Evolutionary conservation across 2,888 invertebrate genomes (phyloP), one percentile per base, ranked within the genome.

Genomic region (Stictocephala bisonia): DNA sequence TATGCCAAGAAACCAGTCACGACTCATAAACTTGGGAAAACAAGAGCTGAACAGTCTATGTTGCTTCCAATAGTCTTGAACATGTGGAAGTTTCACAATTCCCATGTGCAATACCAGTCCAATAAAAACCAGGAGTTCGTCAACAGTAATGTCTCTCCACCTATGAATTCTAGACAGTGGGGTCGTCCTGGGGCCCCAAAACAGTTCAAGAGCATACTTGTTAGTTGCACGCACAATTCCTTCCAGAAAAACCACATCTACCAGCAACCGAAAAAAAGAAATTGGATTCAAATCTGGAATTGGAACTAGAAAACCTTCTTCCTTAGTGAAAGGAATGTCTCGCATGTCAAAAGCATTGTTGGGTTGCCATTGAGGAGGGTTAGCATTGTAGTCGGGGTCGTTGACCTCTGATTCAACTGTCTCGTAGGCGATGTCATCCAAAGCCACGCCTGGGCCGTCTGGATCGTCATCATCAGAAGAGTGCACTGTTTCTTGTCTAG

Each of bases 1-100:
- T 3, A 56, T 56, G 24, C 2, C 3, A 26, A 26, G 27, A 27
- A 56, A 26, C 4, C 56, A 27, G 56, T 56, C 56, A 26, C 56
- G 56, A 56, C 27, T 56, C 56, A 26, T 56, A 44, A 44, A 44
- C 44, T 44, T 44, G 44, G 44, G 56, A 56, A 56, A 56, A 26
- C 26, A 56, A 26, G 56, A 26, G 6, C 29, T 26, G 22, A 56
- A 56, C n/a, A 56, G 56, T 56, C 27, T 22, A 22, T 56, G 56
- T 26, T 22, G 24, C 26, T 56, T 35, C 6, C 7, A 51, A 26
- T 51, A 51, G 26, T 51, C 51, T 26, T 51, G 24, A 1, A 51
- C n/a, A 51, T 26, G 51, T 4, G 24, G 22, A 24, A 51, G 51
- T 26, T 51, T 51, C 22, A 51, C 4, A 24, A 31, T n/a, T 29